These are phyloP conservation scores for Jaculus jaculus DNA, from an alignment of 2,113 vertebrate genomes.

Conservation along the genomic window DNA sequence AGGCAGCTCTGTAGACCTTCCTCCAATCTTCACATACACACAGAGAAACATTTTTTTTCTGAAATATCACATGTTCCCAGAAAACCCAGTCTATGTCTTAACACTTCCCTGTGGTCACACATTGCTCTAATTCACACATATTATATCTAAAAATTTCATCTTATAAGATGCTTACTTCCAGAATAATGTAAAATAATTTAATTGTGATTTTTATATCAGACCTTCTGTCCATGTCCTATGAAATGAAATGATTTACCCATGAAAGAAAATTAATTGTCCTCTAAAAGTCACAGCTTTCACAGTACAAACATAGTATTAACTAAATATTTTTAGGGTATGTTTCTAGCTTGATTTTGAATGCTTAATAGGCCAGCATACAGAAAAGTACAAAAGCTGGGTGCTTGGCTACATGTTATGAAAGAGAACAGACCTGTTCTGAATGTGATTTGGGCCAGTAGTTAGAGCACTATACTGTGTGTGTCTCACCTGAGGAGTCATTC, in stretches of 20 bases:
- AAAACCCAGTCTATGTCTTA: background rate
- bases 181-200: background rate
- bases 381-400: background rate
- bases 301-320: background rate
- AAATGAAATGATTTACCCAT: background rate
- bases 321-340: background rate
- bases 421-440: background rate
- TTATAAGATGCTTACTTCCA: background rate
- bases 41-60: background rate
- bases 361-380: background rate
- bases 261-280: background rate
- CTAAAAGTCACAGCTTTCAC: background rate
- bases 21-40: background rate
- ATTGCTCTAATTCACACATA: background rate
- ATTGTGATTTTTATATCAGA: background rate
- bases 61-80: background rate
- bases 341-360: background rate
- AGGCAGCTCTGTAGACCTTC: background rate
- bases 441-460: background rate
- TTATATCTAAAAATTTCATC: background rate
- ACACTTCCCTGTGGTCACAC: background rate
- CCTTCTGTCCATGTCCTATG: background rate
- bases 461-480: background rate
- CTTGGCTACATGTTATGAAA: background rate
- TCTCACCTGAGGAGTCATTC: background rate